Conservation (phyloP, 1,140 invertebrate species). For the Drosophila navojoa region DNA sequence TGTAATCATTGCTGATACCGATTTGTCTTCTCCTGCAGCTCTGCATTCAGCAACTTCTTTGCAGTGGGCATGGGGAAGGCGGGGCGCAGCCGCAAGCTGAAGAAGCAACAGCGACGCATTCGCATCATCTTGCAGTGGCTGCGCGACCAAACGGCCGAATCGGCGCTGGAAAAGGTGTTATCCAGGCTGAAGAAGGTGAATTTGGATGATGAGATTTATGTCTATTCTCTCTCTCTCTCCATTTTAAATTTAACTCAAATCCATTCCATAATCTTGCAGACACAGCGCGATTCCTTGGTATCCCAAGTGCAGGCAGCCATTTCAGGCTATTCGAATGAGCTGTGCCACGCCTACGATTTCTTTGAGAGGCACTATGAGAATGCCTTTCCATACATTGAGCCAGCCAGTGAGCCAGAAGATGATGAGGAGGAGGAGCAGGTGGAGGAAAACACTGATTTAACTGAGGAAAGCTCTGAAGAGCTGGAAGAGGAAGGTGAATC, state of each 20-base stretch:
- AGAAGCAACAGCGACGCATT: conserved; percentile 87
- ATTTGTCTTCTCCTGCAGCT: conserved; percentile 53
- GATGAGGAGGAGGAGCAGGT: conserved; percentile 32
- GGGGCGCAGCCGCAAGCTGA: conserved; percentile 85
- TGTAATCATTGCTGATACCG: background rate
- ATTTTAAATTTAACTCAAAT: too few relatives aligned
- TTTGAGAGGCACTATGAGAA: conserved; percentile 84
- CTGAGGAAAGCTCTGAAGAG: conserved; percentile 20
- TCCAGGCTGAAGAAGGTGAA: conserved; percentile 84
- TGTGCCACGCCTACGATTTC: conserved; percentile 86
- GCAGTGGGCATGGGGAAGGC: conserved; percentile 86
- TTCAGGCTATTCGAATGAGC: conserved; percentile 86
- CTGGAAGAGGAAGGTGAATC: conserved; percentile 19
- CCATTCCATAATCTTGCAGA: conserved; percentile 40
- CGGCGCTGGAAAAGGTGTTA: conserved; percentile 88
- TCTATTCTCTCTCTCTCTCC: too few relatives aligned
- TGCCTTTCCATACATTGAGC: conserved; percentile 46
- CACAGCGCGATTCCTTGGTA: conserved; percentile 85
- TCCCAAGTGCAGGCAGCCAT: conserved; percentile 87
- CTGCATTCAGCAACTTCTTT: conserved; percentile 89
- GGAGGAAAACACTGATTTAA: background rate
- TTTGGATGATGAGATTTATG: conserved; percentile 46
- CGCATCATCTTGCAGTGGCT: conserved; percentile 90
- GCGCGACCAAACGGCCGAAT: conserved; percentile 87
- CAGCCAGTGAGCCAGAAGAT: conserved; percentile 45